phyloP scores from a whole-genome alignment of 1,140 invertebrate genomes.

The Aphis gossypii region DNA sequence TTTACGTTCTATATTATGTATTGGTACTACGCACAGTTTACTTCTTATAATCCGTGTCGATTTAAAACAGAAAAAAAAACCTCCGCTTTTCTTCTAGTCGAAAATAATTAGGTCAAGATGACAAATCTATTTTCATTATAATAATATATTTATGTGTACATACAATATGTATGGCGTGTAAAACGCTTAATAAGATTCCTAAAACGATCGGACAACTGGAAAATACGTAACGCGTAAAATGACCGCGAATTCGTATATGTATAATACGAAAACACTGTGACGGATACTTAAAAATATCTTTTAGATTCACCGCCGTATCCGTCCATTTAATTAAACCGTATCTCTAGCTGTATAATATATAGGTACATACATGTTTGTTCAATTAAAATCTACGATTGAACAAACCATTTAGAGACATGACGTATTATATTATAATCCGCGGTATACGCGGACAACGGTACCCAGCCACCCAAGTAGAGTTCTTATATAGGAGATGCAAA shows the following conservation, averaged over 20 bases:
- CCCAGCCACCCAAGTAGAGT: neutral
- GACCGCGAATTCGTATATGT: neutral
- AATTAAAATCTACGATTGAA: conserved; percentile 3
- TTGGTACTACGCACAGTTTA: neutral
- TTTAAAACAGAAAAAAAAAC: neutral
- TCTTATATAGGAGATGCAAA: neutral
- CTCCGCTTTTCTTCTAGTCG: neutral
- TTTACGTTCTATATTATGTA: neutral
- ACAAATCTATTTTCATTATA: conserved; percentile 16
- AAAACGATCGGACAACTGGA: neutral
- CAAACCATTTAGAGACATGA: neutral
- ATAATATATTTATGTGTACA: neutral
- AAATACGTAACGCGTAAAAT: neutral
- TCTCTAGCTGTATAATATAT: neutral
- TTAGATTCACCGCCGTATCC: neutral
- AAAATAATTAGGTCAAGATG: neutral
- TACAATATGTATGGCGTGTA: too few species aligned
- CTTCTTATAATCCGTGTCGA: neutral
- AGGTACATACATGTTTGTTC: neutral
- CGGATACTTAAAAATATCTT: neutral
- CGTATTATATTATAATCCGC: neutral
- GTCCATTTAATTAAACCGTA: neutral
- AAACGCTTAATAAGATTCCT: neutral
- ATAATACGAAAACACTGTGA: neutral
- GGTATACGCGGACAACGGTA: neutral